Base-by-base conservation (phyloP, 2,888 invertebrate genomes). In the Scaptomyza polygonia region DNA sequence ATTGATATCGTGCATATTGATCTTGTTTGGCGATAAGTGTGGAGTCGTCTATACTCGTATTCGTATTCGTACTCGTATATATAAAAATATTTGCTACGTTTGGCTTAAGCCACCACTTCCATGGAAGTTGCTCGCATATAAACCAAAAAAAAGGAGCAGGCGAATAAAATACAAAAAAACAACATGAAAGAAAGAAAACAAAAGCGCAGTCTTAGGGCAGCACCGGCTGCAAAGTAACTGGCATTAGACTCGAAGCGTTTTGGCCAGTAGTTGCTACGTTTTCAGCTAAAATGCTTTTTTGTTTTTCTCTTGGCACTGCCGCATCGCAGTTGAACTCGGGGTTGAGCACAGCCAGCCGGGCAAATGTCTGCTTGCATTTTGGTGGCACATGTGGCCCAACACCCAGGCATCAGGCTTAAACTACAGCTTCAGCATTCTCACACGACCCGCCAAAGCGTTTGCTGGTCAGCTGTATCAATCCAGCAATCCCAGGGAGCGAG, bases 1-100 rank as follows among this genome's bases (percentile, higher is more conserved):
- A 90, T 91, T 91, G 90, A 91, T 91, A 91, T 91, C 91, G 91
- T 91, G 91, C 90, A 90, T 90, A 91, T 91, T 90, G 91, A 91
- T 91, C 91, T 91, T 91, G 90, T 90, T 90, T 80, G 78, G 67
- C 86, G 91, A 91, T 91, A 91, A 91, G 88, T 80, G 86, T 71
- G 83, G 32, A 61, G 77, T 58, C 71, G 77, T 58, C 71, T 72
- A 63, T 76, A 75, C 77, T 49, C 49, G 34, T 69, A 72, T 58
- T 68, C 49, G 70, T 62, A 72, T 67, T 49, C 49, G 34, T 69
- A 72, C 62, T 68, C 49, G 70, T 62, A 72, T 67, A 77, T 79
- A 73, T 70, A 83, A 53, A 83, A 83, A 83, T 82, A 86, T 82
- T 82, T 79, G 77, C 80, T 69, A 69, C 73, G 78, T 77, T 80